Percentiles rank a stretch among this genome's conserved stretches.
Evolutionary conservation across 2,113 vertebrate genomes (phyloP).

Genomic region (Chaenocephalus aceratus): DNA sequence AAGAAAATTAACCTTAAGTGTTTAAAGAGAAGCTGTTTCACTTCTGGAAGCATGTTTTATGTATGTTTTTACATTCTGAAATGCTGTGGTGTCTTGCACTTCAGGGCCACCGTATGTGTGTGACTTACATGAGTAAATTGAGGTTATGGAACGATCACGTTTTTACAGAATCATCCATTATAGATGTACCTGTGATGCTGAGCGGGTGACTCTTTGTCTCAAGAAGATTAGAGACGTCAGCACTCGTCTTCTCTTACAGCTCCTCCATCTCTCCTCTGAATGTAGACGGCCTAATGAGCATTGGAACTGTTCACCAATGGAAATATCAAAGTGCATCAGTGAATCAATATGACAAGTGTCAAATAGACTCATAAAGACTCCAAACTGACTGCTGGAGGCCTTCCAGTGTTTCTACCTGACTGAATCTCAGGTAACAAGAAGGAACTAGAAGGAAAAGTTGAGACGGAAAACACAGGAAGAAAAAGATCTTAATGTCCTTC

Average conservation of each 20-base stretch:
- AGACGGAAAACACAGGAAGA: not conserved
- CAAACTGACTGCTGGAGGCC: slow-evolving; percentile 11
- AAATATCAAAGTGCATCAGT: slow-evolving; percentile 39
- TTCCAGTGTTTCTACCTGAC: not conserved
- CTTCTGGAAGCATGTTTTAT: not conserved
- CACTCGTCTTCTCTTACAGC: slow-evolving; percentile 9
- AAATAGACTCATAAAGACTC: slow-evolving; percentile 42
- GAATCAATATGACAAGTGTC: slow-evolving; percentile 23
- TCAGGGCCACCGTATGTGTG: too few species aligned
- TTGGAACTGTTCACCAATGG: not conserved
- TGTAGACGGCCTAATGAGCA: slow-evolving; percentile 21
- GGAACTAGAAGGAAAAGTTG: not conserved
- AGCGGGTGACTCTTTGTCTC: not conserved
- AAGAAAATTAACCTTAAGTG: slow-evolving; percentile 14
- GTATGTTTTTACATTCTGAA: too few species aligned
- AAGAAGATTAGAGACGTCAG: not conserved
- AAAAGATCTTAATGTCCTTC: not conserved
- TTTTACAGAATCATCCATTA: not conserved
- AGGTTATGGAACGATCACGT: not conserved
- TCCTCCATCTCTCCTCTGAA: slow-evolving; percentile 6
- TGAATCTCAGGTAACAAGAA: not conserved
- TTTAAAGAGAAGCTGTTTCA: not conserved
- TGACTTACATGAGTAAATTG: not conserved
- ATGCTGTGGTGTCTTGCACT: too few species aligned
- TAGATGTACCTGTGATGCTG: not conserved